Percentiles rank a stretch among this genome's conserved stretches.
These are phyloP conservation scores for Cynoglossus semilaevis DNA, from an alignment of 2,113 vertebrate genomes.

Conservation along the genomic window DNA sequence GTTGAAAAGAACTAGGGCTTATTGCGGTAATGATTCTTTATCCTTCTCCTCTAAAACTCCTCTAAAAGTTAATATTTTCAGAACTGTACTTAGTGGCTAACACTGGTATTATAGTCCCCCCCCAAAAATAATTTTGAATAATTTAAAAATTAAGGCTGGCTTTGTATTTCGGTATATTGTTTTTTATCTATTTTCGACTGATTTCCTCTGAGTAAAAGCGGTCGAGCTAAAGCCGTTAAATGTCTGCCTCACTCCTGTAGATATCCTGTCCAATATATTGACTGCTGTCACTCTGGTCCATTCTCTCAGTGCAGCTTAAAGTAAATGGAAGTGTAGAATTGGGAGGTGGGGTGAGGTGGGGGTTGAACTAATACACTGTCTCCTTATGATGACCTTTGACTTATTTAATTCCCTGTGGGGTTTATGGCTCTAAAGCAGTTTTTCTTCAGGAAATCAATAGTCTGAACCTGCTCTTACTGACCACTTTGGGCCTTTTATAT, in stretches of 20 bases:
- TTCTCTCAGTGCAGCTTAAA: constrained; percentile 6
- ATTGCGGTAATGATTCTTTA: too few relatives aligned
- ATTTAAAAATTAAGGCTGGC: too few relatives aligned
- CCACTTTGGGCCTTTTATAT: neutral
- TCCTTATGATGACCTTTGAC: constrained; percentile 34
- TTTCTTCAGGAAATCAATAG: constrained; percentile 49
- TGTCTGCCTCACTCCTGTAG: neutral
- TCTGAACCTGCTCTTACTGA: neutral
- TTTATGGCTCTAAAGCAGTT: constrained; percentile 21
- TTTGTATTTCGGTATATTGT: too few relatives aligned
- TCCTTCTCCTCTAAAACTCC: too few relatives aligned
- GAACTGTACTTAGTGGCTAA: too few relatives aligned
- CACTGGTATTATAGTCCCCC: too few relatives aligned
- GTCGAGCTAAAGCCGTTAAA: constrained; percentile 5
- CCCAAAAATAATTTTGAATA: too few relatives aligned
- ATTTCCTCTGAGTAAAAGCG: neutral
- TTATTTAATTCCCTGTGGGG: constrained; percentile 19
- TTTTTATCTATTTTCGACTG: neutral
- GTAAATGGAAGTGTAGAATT: constrained; percentile 20
- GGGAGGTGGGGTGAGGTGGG: constrained; percentile 27
- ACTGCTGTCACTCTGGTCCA: constrained; percentile 17
- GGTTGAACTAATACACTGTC: constrained; percentile 31
- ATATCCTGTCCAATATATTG: constrained; percentile 26
- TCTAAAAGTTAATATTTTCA: too few relatives aligned
- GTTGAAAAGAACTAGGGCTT: too few relatives aligned